Base-by-base conservation (phyloP, 1,140 invertebrate species). In the Homalodisca vitripennis region DNA sequence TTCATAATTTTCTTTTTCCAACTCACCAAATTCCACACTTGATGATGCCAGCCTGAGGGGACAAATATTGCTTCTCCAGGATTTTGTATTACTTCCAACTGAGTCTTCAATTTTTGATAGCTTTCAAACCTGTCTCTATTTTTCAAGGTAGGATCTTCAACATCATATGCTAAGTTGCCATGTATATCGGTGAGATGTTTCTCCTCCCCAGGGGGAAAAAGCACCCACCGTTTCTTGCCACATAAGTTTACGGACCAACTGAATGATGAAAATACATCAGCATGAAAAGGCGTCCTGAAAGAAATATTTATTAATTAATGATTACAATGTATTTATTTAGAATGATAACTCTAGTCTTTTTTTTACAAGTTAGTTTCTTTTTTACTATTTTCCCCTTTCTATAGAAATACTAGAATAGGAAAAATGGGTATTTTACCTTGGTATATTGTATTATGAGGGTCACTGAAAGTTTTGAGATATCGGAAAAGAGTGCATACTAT, bases 241-340 rank as follows among this genome's bases (percentile, higher is more conserved):
- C 90, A 87, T 67, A 98, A 85, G 83, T 99, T 99, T 0, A 93
- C 92, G 53, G 96, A 98, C 97, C 97, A 98, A 79, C 95, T 98
- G 74, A 89, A 98, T n/a, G 96, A 98, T 47, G 86, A 86, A 75
- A 97, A 94, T 0, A 98, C 97, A 85, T 98, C 97, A 47, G 86
- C 85, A 84, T 98, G 97, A 71, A 98, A 89, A 48, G 93, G 93
- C 53, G 96, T 98, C 94, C 95, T 97, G 74, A 74, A 82, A 79
- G 73, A 71, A 68, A 69, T 70, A 82, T 17, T 70, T 1, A 62
- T 22, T 20, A 53, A n/a, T n/a, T n/a, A n/a, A n/a, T n/a, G n/a
- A n/a, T n/a, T n/a, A n/a, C n/a, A n/a, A n/a, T n/a, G n/a, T n/a
- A n/a, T n/a, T n/a, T n/a, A n/a, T n/a, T n/a, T n/a, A n/a, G n/a